Conservation (phyloP, 2,888 invertebrate genomes). For the Phytoseiulus persimilis region DNA sequence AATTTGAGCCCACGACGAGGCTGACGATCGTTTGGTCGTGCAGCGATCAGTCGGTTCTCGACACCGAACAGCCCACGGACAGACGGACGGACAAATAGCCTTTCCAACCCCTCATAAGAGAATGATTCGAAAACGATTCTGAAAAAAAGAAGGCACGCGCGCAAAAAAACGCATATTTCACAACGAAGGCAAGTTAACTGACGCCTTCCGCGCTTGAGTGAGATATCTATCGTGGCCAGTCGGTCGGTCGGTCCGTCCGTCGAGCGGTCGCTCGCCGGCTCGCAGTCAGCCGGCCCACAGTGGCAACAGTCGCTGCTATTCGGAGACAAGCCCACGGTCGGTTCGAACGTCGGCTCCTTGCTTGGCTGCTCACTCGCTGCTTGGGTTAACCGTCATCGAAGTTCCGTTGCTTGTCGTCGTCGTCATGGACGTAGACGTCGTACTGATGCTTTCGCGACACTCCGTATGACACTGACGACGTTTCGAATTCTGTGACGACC, state of each 20-base stretch:
- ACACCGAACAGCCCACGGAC: too few relatives aligned
- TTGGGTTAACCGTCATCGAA: not conserved
- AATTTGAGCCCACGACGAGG: not conserved
- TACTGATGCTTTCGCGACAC: not conserved
- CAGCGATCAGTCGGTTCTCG: too few relatives aligned
- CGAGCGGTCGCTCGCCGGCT: not conserved
- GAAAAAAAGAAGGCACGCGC: not conserved
- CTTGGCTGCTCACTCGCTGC: not conserved
- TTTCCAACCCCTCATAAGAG: not conserved
- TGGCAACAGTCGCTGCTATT: not conserved
- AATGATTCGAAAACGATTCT: not conserved
- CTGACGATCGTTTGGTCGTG: not conserved
- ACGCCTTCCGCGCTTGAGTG: conserved; percentile 5
- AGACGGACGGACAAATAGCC: not conserved
- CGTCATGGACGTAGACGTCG: not conserved
- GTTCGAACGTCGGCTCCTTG: not conserved
- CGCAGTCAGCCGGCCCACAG: not conserved
- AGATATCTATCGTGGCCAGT: not conserved
- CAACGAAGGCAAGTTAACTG: not conserved
- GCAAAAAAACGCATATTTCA: not conserved
- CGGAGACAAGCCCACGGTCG: not conserved
- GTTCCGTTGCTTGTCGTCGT: not conserved
- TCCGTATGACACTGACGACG: not conserved
- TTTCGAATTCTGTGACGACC: not conserved
- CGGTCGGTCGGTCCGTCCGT: not conserved